Conservation (phyloP, 2,797 vertebrate species). For the Sardinella longiceps region DNA sequence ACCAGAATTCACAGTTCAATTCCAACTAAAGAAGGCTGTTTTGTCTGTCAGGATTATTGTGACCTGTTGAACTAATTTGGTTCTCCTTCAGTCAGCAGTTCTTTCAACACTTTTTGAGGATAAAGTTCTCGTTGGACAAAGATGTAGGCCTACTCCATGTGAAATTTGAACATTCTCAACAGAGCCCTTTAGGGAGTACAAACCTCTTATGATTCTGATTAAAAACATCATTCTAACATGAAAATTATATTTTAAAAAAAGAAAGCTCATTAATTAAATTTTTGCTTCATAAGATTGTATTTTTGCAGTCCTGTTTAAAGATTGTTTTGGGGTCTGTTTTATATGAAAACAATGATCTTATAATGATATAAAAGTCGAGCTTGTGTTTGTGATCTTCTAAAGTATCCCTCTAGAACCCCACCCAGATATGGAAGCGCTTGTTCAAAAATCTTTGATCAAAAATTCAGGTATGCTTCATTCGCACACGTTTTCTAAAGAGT, state of each 20-base stretch:
- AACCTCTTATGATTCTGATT: not conserved
- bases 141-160: not conserved
- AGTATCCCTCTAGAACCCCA: constrained; percentile 72
- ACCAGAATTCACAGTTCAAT: not conserved
- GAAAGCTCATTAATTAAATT: not conserved
- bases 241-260: no score
- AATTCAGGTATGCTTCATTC: constrained; percentile 71
- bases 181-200: not conserved
- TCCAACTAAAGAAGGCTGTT: not conserved
- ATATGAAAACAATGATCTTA: not conserved
- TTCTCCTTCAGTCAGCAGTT: no score
- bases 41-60: no score
- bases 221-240: not conserved
- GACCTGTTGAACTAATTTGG: no score
- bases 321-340: not conserved
- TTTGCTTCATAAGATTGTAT: not conserved
- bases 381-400: not conserved
- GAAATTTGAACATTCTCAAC: not conserved
- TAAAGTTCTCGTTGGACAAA: no score
- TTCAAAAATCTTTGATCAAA: constrained; percentile 83
- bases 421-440: constrained; percentile 81
- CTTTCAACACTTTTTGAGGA: no score
- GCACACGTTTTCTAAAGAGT: constrained; percentile 73
- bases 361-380: not conserved
- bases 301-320: not conserved